phyloP scores from a whole-genome alignment of 2,113 vertebrate genomes.

The Peromyscus maniculatus region DNA sequence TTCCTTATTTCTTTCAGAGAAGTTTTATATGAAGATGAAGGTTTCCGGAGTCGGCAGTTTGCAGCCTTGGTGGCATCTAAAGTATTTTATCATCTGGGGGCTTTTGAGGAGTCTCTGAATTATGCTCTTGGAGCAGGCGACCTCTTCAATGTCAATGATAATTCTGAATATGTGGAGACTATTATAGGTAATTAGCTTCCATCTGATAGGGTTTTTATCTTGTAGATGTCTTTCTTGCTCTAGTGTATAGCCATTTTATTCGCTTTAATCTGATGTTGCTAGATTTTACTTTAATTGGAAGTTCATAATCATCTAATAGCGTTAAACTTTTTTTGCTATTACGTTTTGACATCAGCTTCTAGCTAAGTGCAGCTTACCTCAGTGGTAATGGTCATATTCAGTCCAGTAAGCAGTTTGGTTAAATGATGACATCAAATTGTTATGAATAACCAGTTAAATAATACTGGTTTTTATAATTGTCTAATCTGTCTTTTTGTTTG shows the following conservation, averaged over 20 bases:
- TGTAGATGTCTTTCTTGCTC: neutral
- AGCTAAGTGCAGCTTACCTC: neutral
- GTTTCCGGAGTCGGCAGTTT: constrained; percentile 96
- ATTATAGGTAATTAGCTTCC: constrained; percentile 94
- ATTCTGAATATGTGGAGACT: constrained; percentile 99
- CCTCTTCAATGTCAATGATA: constrained; percentile 99
- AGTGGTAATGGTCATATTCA: neutral
- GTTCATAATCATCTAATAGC: neutral
- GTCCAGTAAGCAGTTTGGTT: neutral
- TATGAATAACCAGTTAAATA: constrained; percentile 19
- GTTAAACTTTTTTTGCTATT: neutral
- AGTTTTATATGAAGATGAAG: constrained; percentile 98
- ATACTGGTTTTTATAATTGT: constrained; percentile 23
- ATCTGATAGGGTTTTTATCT: constrained; percentile 42
- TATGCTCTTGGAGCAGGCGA: constrained; percentile 99
- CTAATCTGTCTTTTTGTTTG: neutral
- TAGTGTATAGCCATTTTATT: neutral
- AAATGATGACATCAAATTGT: constrained; percentile 35
- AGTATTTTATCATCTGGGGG: constrained; percentile 99
- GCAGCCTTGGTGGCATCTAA: constrained; percentile 99
- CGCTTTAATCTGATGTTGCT: constrained; percentile 13
- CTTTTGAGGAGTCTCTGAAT: constrained; percentile 99
- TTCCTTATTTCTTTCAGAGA: constrained; percentile 89
- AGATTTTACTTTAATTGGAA: constrained; percentile 64
- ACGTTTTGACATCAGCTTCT: constrained; percentile 44